Evolutionary conservation across 2,797 vertebrate genomes (phyloP).

Genomic region (Allobates femoralis): DNA sequence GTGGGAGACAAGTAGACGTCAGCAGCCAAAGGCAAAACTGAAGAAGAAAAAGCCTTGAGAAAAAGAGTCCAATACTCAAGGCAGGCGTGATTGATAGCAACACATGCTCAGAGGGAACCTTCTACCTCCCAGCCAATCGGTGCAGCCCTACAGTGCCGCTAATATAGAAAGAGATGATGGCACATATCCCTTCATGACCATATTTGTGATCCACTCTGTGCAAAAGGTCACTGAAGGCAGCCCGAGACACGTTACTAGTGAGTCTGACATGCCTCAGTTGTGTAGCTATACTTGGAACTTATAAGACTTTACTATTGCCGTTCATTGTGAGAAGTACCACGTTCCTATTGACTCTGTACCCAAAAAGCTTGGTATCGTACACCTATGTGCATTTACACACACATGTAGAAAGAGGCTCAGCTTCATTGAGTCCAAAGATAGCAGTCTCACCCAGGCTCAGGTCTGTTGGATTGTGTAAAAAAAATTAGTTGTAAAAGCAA

Average conservation of each 20-base stretch:
- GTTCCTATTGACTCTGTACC: neutral
- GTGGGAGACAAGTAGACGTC: slow-evolving; percentile 33
- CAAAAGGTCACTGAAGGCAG: slow-evolving; percentile 62
- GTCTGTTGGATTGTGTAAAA: no score
- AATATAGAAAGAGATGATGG: slow-evolving; percentile 63
- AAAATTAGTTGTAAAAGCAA: no score
- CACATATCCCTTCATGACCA: slow-evolving; percentile 62
- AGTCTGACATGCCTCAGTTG: slow-evolving; percentile 33
- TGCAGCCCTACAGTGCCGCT: slow-evolving; percentile 31
- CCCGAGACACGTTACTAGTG: slow-evolving; percentile 37
- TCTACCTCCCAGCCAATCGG: slow-evolving; percentile 54
- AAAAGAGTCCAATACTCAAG: slow-evolving; percentile 34
- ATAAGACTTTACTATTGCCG: slow-evolving; percentile 42
- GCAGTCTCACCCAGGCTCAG: no score
- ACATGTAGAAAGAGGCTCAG: no score
- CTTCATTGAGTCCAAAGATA: no score
- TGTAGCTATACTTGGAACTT: slow-evolving; percentile 55
- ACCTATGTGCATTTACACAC: neutral
- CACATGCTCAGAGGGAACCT: slow-evolving; percentile 49
- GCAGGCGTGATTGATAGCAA: slow-evolving; percentile 53
- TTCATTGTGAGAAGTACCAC: slow-evolving; percentile 28
- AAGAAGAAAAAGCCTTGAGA: slow-evolving; percentile 49
- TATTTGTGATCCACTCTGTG: slow-evolving; percentile 57
- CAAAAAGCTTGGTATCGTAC: neutral
- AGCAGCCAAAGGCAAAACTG: slow-evolving; percentile 38